These are phyloP conservation scores for Pyralis farinalis DNA, from an alignment of 2,888 invertebrate species.

Conservation along the genomic window DNA sequence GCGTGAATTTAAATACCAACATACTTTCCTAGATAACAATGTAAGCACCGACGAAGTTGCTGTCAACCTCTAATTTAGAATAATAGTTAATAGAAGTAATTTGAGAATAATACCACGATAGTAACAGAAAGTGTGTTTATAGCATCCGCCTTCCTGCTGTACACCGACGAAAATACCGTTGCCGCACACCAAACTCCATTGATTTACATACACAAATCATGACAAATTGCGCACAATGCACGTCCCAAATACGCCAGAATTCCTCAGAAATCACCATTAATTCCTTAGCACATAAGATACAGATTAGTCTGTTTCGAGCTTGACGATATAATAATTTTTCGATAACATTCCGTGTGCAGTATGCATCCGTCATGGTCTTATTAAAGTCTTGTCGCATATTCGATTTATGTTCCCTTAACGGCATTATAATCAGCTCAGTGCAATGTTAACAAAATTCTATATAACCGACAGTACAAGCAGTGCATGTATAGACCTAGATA, in stretches of 20 bases:
- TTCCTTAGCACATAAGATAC: conserved; percentile 29
- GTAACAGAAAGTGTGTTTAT: conserved; percentile 76
- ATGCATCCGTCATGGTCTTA: no score
- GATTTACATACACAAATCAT: conserved; percentile 79
- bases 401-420: no score
- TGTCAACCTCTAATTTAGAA: no score
- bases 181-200: conserved; percentile 71
- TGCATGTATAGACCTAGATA: background rate
- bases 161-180: conserved; percentile 77
- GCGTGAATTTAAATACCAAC: no score
- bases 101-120: conserved; percentile 40
- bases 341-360: no score
- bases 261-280: conserved; percentile 25
- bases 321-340: no score
- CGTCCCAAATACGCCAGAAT: conserved; percentile 52
- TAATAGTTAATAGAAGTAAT: conserved; percentile 23
- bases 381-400: no score
- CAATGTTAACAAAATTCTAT: no score
- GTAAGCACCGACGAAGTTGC: no score
- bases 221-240: conserved; percentile 73
- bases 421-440: no score
- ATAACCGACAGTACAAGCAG: no score
- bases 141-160: conserved; percentile 76
- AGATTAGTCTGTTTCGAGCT: conserved; percentile 15
- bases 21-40: no score